Conservation (phyloP, 2,113 vertebrate genomes). For the Mystacornis crossleyi region DNA sequence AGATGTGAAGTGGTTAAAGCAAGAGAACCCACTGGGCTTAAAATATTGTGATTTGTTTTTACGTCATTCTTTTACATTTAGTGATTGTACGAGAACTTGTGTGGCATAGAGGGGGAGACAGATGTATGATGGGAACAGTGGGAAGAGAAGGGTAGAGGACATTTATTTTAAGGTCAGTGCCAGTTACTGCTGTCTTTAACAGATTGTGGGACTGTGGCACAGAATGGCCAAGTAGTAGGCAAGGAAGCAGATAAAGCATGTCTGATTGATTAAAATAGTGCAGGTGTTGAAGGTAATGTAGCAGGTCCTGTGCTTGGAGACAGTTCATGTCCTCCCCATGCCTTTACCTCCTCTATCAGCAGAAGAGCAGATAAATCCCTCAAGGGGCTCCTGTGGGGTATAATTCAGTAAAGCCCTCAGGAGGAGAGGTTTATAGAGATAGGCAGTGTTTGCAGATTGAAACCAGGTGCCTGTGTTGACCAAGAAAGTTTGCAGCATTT, state of each 20-base stretch:
- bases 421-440: neutral
- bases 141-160: neutral
- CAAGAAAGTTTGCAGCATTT: neutral
- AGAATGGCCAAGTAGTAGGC: neutral
- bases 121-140: neutral
- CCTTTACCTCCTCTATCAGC: constrained; percentile 12
- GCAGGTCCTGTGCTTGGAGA: neutral
- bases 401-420: neutral
- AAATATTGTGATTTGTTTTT: neutral
- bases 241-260: constrained; percentile 1
- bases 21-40: neutral
- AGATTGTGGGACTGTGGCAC: neutral
- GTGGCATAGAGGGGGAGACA: neutral
- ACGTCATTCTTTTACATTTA: neutral
- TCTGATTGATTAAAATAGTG: constrained; percentile 53
- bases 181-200: neutral
- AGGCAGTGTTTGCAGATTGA: constrained; percentile 17
- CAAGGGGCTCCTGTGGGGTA: neutral
- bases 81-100: neutral
- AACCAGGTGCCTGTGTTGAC: constrained; percentile 4
- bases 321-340: neutral
- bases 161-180: constrained; percentile 13
- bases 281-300: constrained; percentile 29
- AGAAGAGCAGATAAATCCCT: constrained; percentile 23
- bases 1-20: neutral